Evolutionary conservation across 1,140 invertebrate species (phyloP).

Genomic region (Bradysia coprophila): DNA sequence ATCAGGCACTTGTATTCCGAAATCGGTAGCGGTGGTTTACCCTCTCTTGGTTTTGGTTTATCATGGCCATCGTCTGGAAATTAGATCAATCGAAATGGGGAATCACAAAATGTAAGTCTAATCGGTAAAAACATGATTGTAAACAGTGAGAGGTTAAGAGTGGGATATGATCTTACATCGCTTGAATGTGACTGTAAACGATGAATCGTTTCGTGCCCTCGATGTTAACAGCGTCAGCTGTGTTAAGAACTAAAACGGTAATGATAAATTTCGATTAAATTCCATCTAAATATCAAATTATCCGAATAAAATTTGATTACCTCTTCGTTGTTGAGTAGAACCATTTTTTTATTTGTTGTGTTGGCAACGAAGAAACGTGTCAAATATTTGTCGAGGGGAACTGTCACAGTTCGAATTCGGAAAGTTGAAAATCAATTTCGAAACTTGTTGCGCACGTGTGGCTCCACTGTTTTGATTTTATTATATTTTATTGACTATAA

Average conservation of each 20-base stretch:
- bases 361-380: background rate
- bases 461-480: too few relatives aligned
- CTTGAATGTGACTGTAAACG: slow-evolving; percentile 47
- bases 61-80: slow-evolving; percentile 51
- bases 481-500: too few relatives aligned
- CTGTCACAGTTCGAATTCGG: too few relatives aligned
- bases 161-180: slow-evolving; percentile 34
- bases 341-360: background rate
- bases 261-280: background rate
- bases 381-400: too few relatives aligned
- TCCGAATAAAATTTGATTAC: background rate
- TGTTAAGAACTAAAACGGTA: background rate
- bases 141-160: too few relatives aligned
- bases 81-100: slow-evolving; percentile 5
- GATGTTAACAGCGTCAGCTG: background rate
- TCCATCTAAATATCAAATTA: background rate
- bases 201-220: slow-evolving; percentile 30
- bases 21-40: slow-evolving; percentile 30
- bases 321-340: background rate
- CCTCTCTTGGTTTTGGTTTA: slow-evolving; percentile 42
- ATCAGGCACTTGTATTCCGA: slow-evolving; percentile 55
- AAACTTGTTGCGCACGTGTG: too few relatives aligned
- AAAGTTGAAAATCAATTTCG: too few relatives aligned
- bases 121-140: background rate
- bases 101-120: slow-evolving; percentile 2